Base-by-base conservation (phyloP, 2,888 invertebrate genomes). In the Troides helena region DNA sequence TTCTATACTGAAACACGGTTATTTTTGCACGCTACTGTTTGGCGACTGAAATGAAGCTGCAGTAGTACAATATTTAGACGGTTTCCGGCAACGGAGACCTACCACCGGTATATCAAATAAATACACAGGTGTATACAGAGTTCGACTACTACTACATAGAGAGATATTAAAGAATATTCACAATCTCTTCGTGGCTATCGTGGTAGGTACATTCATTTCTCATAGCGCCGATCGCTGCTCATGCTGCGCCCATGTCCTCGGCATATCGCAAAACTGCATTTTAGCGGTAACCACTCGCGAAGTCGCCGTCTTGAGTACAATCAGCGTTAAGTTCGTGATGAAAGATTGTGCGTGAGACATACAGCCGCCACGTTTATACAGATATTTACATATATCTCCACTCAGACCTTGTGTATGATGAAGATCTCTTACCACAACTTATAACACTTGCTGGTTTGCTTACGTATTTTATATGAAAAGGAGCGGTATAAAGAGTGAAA, bases 271-370 rank as follows among this genome's bases (percentile, higher is more conserved):
- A 71, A 71, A 74, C 71, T 73, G 74, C 74, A 73, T 77, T 75
- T 77, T 77, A 75, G 74, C 75, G 73, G 75, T 71, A 76, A 75
- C 74, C 74, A 75, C 77, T 76, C 73, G 64, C 67, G 68, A 67
- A 75, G 72, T 71, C 66, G 71, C 70, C 73, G 75, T 74, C 77
- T 75, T 67, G 72, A 71, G 73, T 73, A 77, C 77, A 79, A 77
- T 79, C 77, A 77, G 68, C 76, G 76, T 74, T 77, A 76, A 76
- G 76, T 77, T 78, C 78, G 78, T 77, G 79, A 79, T 79, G 77
- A 78, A 75, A 76, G 75, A 78, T 77, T 75, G 74, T 75, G 74
- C 67, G 43, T 60, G 46, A 30, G 39, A 53, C 76, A 77, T 68
- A 79, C 76, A 73, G 69, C 17, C 10, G 8, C 5, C 30, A 14